Evolutionary conservation across 2,888 invertebrate genomes (phyloP), one percentile per base, ranked within the genome.

Genomic region (Stomorhina lunata): DNA sequence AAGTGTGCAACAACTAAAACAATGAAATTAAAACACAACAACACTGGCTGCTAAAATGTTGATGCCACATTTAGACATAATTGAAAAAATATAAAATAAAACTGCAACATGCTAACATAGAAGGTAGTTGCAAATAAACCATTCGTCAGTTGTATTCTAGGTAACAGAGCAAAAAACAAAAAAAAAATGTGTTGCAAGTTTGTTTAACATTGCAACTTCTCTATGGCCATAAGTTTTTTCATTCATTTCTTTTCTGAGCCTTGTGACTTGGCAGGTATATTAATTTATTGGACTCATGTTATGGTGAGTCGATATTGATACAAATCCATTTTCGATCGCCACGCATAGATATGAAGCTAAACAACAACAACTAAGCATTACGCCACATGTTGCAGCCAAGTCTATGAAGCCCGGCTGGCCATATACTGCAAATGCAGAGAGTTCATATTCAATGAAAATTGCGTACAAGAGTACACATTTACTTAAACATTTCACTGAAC

Each of bases 281-380:
- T 89, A 90, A 90, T 90, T 90, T 90, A 90, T 90, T 90, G 90
- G 88, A 90, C 88, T 90, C 90, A 90, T 90, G 90, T 90, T 90
- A 87, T 59, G 43, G 86, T 87, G 89, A 89, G 90, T 89, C 89
- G 90, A 90, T 90, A 90, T 90, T 90, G 90, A 90, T 90, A 90
- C 90, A 90, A 90, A 90, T 90, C 90, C 89, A 89, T 90, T 90
- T 89, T 90, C 87, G 89, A 89, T 89, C 87, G 88, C 85, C 68
- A 84, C 84, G 85, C 84, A 72, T 57, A 86, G 88, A 88, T 88
- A 87, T 84, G 66, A 76, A 32, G n/a, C n/a, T n/a, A 43, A 7
- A 48, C 32, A 80, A 81, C 59, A 78, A 69, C 69, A 59, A 45
- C 66, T 59, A 37, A 20, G n/a, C 20, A 53, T 48, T 27, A 59